Percentiles rank a stretch among this genome's conserved stretches.
Evolutionary conservation across 1,140 invertebrate species (phyloP).

Genomic region (Adelges cooleyi): DNA sequence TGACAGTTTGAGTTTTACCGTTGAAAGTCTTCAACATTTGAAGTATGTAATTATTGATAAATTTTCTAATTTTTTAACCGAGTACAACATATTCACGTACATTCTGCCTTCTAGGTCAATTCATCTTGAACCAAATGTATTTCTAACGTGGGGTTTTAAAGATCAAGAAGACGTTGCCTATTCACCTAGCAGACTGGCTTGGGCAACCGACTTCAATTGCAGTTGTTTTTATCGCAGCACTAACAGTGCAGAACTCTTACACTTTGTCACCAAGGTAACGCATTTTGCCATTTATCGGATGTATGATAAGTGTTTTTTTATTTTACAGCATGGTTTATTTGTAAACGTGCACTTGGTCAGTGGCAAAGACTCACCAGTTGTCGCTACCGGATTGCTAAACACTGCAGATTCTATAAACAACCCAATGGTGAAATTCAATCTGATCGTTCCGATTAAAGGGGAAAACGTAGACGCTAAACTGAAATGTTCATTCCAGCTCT

Average conservation of each 20-base stretch:
- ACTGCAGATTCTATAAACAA: constrained; percentile 20
- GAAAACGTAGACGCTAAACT: constrained; percentile 19
- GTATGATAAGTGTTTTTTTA: not conserved
- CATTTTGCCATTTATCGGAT: too few relatives aligned
- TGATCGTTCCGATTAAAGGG: constrained; percentile 5
- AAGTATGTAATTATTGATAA: not conserved
- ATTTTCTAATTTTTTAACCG: too few relatives aligned
- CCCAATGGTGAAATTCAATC: constrained; percentile 11
- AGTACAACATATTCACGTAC: too few relatives aligned
- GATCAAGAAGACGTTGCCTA: constrained; percentile 23
- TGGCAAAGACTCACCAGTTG: not conserved
- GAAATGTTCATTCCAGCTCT: constrained; percentile 12
- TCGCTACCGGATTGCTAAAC: constrained; percentile 5
- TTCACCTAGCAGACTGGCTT: constrained; percentile 3
- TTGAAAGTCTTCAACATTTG: constrained; percentile 8
- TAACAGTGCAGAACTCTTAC: constrained; percentile 9
- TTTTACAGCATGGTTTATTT: constrained; percentile 14
- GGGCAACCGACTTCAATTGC: constrained; percentile 8
- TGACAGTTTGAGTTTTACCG: not conserved
- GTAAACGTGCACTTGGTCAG: constrained; percentile 9
- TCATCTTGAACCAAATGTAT: not conserved
- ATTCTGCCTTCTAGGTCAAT: not conserved
- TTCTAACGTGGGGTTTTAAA: constrained; percentile 21
- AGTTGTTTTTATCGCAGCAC: constrained; percentile 19
- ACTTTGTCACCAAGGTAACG: constrained; percentile 17